phyloP scores from a whole-genome alignment of 2,113 vertebrate species.

The Bettongia penicillata region DNA sequence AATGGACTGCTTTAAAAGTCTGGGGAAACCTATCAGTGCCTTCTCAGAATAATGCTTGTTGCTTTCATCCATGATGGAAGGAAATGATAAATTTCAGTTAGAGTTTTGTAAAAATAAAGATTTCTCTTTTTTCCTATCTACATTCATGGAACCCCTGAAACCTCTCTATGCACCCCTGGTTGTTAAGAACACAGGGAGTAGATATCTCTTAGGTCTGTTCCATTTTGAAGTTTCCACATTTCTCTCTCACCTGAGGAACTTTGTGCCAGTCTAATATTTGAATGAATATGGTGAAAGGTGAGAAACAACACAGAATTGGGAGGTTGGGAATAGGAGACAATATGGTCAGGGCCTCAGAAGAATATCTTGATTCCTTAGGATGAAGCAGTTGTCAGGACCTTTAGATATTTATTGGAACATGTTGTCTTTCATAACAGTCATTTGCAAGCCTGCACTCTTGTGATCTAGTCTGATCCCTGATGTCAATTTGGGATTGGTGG shows the following conservation, averaged over 20 bases:
- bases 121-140: not conserved
- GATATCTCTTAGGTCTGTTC: not conserved
- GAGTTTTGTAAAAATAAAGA: not conserved
- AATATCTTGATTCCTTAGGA: slow-evolving; percentile 11
- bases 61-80: not conserved
- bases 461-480: not conserved
- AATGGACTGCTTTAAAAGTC: too few relatives aligned
- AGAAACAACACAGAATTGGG: not conserved
- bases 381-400: not conserved
- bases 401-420: slow-evolving; percentile 23
- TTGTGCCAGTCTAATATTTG: not conserved
- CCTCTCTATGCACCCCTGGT: not conserved
- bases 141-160: not conserved
- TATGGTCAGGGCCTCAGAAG: not conserved
- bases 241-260: not conserved
- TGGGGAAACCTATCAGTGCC: too few relatives aligned
- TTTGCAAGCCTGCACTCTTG: slow-evolving; percentile 2
- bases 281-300: not conserved
- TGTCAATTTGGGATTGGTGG: not conserved
- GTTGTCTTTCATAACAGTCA: not conserved
- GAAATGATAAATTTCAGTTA: not conserved
- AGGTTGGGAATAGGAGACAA: not conserved
- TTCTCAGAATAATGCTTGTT: not conserved
- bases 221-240: not conserved
- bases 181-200: not conserved